Conservation (phyloP, 2,113 vertebrate species). For the Aphelocoma coerulescens region DNA sequence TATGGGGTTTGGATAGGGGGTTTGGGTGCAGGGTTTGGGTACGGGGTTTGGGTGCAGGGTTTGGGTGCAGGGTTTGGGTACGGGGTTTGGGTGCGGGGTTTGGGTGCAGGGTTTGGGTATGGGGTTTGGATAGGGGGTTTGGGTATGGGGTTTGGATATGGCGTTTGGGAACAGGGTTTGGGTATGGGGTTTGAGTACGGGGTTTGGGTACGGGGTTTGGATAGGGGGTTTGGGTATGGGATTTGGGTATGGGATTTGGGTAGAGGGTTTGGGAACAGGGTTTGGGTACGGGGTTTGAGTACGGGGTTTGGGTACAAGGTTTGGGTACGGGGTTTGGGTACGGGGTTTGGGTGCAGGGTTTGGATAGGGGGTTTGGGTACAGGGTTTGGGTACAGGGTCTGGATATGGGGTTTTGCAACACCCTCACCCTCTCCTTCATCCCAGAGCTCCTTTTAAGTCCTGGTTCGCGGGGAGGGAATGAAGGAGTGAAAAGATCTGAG, state of each 20-base stretch:
- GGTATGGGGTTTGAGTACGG: not conserved
- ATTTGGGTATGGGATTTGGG: not conserved
- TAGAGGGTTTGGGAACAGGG: fast-evolving
- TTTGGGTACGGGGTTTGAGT: not conserved
- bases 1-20: too few relatives aligned
- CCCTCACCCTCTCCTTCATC: not conserved
- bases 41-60: too few relatives aligned
- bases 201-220: not conserved
- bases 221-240: fast-evolving
- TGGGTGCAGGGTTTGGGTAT: not conserved
- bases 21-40: too few relatives aligned
- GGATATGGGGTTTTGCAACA: not conserved
- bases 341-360: not conserved
- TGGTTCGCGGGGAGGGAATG: not conserved
- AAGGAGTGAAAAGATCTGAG: not conserved
- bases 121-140: not conserved
- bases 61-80: not conserved
- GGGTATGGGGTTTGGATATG: not conserved
- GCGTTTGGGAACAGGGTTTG: not conserved
- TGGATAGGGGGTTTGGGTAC: not conserved
- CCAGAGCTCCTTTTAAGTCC: not conserved
- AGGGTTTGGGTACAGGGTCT: not conserved
- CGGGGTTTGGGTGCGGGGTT: not conserved
- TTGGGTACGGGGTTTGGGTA: not conserved
- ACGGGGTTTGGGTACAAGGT: not conserved